Base-by-base conservation (phyloP, 2,797 vertebrate genomes). In the Lacerta bilineata region DNA sequence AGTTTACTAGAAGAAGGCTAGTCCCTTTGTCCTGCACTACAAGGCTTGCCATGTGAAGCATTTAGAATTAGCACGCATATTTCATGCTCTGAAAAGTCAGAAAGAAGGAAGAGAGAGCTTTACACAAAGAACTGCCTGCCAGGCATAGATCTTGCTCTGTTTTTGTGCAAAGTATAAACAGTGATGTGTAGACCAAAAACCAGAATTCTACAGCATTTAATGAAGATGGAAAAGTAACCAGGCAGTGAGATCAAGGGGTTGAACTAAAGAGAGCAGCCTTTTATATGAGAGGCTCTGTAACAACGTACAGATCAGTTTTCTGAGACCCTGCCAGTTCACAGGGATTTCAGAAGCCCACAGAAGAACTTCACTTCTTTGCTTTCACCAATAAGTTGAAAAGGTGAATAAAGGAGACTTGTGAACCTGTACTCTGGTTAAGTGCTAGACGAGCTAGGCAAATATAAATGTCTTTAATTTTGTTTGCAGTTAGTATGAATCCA, bases 31-130 rank as follows among this genome's bases (percentile, higher is more conserved):
- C 84, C 90, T 6, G 90, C 74, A 88, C 82, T 50, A 29, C 80
- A 87, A 93, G 93, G 50, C 90, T 95, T 91, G 88, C 92, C 95
- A 93, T 95, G 92, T 2, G 41, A 91, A 13, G 92, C 94, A 96
- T 92, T 94, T 92, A 95, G 91, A 93, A 96, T 96, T 96, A 96
- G 94, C 93, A 93, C 89, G 91, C 94, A 87, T 92, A 96, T 97
- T 97, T 97, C 96, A 97, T 96, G 96, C 97, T 97, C 97, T 97
- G 96, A 97, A 97, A 97, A 97, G 91, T 96, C 95, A 96, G 95
- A 97, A 97, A 97, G 93, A 91, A 84, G 94, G 90, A 93, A 89
- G 61, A 80, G 89, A 79, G 92, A 93, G 95, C 94, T 96, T 94
- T 94, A 96, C 84, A 94, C 91, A 91, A 96, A 94, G 89, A 95